Evolutionary conservation across 2,797 vertebrate species (phyloP).

Genomic region (Varecia variegata): DNA sequence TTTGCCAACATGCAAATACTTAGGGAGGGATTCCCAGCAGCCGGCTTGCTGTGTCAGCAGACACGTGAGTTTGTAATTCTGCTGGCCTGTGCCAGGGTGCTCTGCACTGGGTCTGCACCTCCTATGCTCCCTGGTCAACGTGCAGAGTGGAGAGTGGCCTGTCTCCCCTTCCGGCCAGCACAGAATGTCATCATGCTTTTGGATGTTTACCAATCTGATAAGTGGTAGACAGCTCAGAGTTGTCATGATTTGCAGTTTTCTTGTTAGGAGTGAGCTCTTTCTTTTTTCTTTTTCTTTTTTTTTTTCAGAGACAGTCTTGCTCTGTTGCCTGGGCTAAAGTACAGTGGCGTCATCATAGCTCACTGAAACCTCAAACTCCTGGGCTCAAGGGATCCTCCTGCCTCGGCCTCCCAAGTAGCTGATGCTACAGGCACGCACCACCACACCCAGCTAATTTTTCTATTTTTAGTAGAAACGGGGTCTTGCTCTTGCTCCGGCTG

Average conservation of each 20-base stretch:
- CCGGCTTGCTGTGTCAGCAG: neutral
- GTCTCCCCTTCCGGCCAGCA: neutral
- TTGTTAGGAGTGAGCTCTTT: neutral
- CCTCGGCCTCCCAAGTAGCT: neutral
- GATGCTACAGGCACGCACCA: neutral
- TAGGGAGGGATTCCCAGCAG: neutral
- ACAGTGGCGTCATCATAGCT: neutral
- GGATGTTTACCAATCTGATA: neutral
- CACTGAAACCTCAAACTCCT: neutral
- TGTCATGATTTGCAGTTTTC: neutral
- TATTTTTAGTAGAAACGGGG: too few relatives aligned
- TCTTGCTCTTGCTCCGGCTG: neutral
- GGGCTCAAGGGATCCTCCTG: neutral
- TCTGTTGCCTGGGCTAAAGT: neutral
- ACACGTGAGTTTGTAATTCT: too few relatives aligned
- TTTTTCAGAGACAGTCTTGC: neutral
- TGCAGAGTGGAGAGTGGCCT: too few relatives aligned
- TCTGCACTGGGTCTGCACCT: rapidly evolving
- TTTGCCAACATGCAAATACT: neutral
- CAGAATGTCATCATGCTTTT: neutral
- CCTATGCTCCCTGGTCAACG: neutral
- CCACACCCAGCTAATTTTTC: too few relatives aligned
- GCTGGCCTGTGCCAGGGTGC: neutral
- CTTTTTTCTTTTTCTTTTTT: neutral
- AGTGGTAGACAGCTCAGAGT: neutral